phyloP scores from a whole-genome alignment of 2,113 vertebrate genomes.

The Pampusana beccarii region DNA sequence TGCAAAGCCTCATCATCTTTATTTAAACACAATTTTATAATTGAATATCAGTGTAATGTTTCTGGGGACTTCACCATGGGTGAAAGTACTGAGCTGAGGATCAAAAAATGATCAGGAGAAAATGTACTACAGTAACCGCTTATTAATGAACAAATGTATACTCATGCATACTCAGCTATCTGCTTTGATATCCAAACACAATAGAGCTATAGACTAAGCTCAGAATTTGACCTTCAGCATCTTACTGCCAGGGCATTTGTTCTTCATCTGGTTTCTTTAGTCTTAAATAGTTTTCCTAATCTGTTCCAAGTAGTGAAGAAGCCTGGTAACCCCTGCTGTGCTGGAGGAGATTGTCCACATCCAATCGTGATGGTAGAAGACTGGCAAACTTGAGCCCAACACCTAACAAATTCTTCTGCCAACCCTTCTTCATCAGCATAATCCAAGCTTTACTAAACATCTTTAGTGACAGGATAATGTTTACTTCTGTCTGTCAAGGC shows the following conservation, averaged over 20 bases:
- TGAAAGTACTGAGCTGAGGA: neutral
- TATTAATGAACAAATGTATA: conserved; percentile 8
- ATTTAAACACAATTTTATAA: neutral
- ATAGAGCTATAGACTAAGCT: neutral
- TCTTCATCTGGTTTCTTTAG: neutral
- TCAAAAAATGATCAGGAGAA: neutral
- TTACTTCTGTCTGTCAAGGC: neutral
- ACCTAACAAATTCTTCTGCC: neutral
- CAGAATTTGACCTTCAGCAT: conserved; percentile 47
- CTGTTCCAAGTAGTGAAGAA: neutral
- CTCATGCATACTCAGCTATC: conserved; percentile 30
- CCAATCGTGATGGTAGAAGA: neutral
- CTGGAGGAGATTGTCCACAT: neutral
- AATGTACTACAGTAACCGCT: neutral
- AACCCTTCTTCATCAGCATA: neutral
- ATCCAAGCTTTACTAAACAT: neutral
- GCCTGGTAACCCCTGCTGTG: neutral
- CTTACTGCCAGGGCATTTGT: neutral
- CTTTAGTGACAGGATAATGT: neutral
- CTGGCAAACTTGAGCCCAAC: neutral
- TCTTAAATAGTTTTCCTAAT: neutral
- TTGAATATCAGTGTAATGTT: neutral
- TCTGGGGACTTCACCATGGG: neutral
- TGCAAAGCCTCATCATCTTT: neutral
- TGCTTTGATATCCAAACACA: conserved; percentile 47